phyloP scores from a whole-genome alignment of 2,113 vertebrate genomes.

The Scopus umbretta region DNA sequence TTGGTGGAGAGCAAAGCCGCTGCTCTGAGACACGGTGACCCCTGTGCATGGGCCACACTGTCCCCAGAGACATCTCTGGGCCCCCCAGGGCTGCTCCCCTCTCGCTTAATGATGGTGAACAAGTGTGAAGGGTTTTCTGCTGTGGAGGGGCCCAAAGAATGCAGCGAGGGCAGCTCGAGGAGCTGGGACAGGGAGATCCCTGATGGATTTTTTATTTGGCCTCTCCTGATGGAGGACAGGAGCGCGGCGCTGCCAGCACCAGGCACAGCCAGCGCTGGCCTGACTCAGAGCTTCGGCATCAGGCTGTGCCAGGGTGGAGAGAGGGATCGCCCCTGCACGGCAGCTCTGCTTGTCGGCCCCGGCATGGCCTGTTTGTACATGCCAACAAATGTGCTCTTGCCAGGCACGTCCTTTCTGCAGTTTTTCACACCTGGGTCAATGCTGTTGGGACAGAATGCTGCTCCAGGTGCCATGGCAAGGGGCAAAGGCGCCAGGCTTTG shows the following conservation, averaged over 20 bases:
- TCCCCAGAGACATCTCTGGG: not conserved
- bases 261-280: not conserved
- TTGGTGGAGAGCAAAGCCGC: not conserved
- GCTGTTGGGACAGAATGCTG: accelerated
- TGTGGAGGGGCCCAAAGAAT: not conserved
- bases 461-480: not conserved
- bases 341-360: not conserved
- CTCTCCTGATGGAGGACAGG: not conserved
- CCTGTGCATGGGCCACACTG: not conserved
- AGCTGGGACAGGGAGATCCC: not conserved
- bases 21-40: not conserved
- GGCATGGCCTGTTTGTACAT: not conserved
- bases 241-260: not conserved
- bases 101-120: not conserved
- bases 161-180: accelerated
- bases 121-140: not conserved
- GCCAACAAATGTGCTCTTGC: not conserved
- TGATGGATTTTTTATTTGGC: accelerated
- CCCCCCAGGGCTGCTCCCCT: not conserved
- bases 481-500: not conserved
- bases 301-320: not conserved
- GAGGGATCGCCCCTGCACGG: not conserved
- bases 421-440: not conserved
- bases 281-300: not conserved
- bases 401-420: not conserved